A percentile compares a stretch with the other conserved stretches of the same genome.
Evolutionary conservation across 2,888 invertebrate species (phyloP).

Genomic region (Choreutis nemorana): DNA sequence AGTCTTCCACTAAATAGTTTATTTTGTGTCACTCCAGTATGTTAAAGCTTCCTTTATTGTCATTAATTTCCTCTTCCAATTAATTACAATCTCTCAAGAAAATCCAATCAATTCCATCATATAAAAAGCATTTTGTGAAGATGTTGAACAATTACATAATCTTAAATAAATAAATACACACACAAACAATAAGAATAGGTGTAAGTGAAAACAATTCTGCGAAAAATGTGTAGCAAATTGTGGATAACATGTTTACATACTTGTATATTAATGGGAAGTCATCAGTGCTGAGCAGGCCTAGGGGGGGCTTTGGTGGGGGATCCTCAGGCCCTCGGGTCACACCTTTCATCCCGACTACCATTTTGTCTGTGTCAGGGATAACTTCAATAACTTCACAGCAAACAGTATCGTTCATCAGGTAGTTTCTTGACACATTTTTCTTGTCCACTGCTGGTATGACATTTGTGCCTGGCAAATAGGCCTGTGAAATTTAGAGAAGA

Average conservation of each 20-base stretch:
- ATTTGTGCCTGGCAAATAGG: conserved; percentile 73
- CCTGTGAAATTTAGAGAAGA: conserved; percentile 45
- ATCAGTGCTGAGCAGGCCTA: conserved; percentile 84
- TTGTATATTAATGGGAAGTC: conserved; percentile 85
- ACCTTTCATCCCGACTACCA: conserved; percentile 88
- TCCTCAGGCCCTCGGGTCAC: conserved; percentile 73
- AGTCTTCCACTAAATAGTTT: too few species aligned
- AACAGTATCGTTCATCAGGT: conserved; percentile 83
- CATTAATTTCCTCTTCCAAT: conserved; percentile 3
- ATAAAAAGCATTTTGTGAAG: too few species aligned
- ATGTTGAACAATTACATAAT: too few species aligned
- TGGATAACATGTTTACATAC: conserved; percentile 64
- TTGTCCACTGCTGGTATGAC: conserved; percentile 83
- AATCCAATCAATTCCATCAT: conserved; percentile 22
- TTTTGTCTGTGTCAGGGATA: conserved; percentile 85
- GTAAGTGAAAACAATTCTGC: conserved; percentile 32
- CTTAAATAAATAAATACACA: conserved; percentile 41
- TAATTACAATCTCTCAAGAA: conserved; percentile 1
- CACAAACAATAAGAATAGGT: conserved; percentile 29
- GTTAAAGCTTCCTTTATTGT: too few species aligned
- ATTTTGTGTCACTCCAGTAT: too few species aligned
- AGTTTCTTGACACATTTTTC: conserved; percentile 78
- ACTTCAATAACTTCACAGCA: conserved; percentile 90
- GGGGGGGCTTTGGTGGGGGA: conserved; percentile 74
- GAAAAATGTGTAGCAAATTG: conserved; percentile 16